Evolutionary conservation across 1,140 invertebrate species (phyloP), one percentile per base, ranked within the genome.

Genomic region (Trypoxylus dichotomus): DNA sequence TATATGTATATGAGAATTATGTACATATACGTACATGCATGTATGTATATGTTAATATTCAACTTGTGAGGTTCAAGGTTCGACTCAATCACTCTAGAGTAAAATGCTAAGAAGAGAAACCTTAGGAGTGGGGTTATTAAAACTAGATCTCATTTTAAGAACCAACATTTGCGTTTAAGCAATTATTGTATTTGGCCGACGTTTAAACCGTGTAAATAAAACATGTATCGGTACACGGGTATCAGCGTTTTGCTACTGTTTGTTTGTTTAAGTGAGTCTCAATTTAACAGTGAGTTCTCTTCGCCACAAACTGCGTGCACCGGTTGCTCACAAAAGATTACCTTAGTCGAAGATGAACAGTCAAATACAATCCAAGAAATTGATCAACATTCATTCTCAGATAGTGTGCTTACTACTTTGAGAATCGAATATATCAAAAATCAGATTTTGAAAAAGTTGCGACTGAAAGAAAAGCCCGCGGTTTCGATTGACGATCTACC

Each of bases 391-490:
- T 42, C 37, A 32, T 82, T 84, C 88, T 3, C 87, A 82, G 27
- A 87, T 88, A 79, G 85, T 86, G 76, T 85, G 88, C 75, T 92
- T 10, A 90, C 89, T 0, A 88, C 88, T n/a, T 80, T 91, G 19
- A 86, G 93, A 74, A 90, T 94, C 47, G 93, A 95, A 83, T 93
- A 93, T 78, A 93, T 95, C 10, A 95, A 95, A 83, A 90, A 94
- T 80, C 93, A 95, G 85, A 95, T 95, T 19, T 84, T 95, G 73
- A 92, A 91, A 84, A 95, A 95, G 83, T 83, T 95, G 60, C 85
- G 93, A 76, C 83, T 95, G 1, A 93, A 91, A 60, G 91, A 92
- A 83, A 92, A 91, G 78, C 94, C 94, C 7, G 89, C 89, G 60
- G 89, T 90, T 1, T 89, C 89, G 7, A 81, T 88, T 21, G 89